Conservation (phyloP, 2,888 invertebrate species). For the Malacosoma neustria region DNA sequence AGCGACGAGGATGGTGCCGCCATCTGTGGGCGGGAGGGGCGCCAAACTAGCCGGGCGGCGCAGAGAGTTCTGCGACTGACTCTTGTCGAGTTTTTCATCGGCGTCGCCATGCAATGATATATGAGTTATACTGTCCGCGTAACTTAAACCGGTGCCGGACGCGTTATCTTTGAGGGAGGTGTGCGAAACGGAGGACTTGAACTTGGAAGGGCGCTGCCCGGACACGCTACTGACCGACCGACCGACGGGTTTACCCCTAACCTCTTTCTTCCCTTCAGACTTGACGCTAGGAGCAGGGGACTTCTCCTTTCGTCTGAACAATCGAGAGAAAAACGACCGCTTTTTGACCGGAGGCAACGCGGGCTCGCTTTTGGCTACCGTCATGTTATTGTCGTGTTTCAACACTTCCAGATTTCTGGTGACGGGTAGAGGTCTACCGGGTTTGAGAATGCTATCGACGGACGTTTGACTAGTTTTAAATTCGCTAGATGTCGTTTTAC, state of each 20-base stretch:
- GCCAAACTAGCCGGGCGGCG: constrained; percentile 35
- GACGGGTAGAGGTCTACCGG: constrained; percentile 45
- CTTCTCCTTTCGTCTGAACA: constrained; percentile 57
- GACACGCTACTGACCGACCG: constrained; percentile 78
- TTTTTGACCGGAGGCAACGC: constrained; percentile 61
- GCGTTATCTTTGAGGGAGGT: constrained; percentile 57
- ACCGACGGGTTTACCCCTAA: constrained; percentile 61
- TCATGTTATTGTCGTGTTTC: constrained; percentile 25
- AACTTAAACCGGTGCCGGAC: constrained; percentile 52
- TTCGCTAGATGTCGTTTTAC: constrained; percentile 61
- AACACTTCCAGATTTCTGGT: constrained; percentile 32
- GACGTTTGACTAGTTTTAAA: constrained; percentile 60
- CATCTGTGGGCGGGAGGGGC: constrained; percentile 66
- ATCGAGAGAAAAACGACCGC: constrained; percentile 61
- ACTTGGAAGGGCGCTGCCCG: constrained; percentile 70
- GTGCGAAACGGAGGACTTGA: constrained; percentile 54
- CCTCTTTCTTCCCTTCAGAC: constrained; percentile 42
- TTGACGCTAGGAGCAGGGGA: constrained; percentile 62
- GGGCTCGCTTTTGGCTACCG: constrained; percentile 51
- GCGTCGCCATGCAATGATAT: constrained; percentile 79
- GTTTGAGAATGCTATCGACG: constrained; percentile 51
- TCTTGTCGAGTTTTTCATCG: constrained; percentile 17
- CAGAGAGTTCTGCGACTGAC: constrained; percentile 44
- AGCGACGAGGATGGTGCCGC: constrained; percentile 76
- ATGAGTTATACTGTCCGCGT: constrained; percentile 77